Base-by-base conservation (phyloP, 1,140 invertebrate genomes). In the Cheumatopsyche charites region DNA sequence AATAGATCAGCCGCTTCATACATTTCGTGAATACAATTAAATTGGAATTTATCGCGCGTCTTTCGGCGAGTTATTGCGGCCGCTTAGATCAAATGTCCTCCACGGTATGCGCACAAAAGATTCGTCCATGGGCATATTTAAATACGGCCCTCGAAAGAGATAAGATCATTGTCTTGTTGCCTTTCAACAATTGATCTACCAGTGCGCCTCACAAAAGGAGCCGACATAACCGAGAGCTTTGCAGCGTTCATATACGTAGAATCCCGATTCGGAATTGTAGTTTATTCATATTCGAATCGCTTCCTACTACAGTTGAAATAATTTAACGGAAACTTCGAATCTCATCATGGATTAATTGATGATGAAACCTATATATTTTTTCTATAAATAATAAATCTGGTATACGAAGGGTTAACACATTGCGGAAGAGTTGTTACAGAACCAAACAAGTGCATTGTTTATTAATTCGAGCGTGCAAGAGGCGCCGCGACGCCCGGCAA, bases 121-220 rank as follows among this genome's bases (percentile, higher is more conserved):
- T 65, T 65, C 62, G 21, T 65, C 26, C 29, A 36, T 65, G 13
- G 62, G 62, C 26, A 65, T 36, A 36, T 65, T 65, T 65, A 65
- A 65, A 65, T 65, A 26, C 29, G 13, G 4, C 36, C 9, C 29
- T 36, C 29, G 29, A 9, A n/a, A 29, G 17, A 26, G 52, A 70
- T 45, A 62, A 45, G 52, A 61, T 58, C 68, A 70, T 70, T 62
- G 68, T 70, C 68, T 62, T 43, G 41, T 70, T 36, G 9, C 55
- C 17, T 70, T 26, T n/a, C 21, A 70, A 70, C 68, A 70, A 70
- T 70, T 70, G 68, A 70, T 70, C 52, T 26, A 62, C 68, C 68
- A 62, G 52, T 70, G 55, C 55, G 55, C 11, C 5, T 36, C 62
- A 12, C 23, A 15, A 62, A 62, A 70, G 68, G 42, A 42, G 58